Evolutionary conservation across 2,113 vertebrate species (phyloP), one percentile per base, ranked within the genome.

Genomic region (Chlamydotis undulata): DNA sequence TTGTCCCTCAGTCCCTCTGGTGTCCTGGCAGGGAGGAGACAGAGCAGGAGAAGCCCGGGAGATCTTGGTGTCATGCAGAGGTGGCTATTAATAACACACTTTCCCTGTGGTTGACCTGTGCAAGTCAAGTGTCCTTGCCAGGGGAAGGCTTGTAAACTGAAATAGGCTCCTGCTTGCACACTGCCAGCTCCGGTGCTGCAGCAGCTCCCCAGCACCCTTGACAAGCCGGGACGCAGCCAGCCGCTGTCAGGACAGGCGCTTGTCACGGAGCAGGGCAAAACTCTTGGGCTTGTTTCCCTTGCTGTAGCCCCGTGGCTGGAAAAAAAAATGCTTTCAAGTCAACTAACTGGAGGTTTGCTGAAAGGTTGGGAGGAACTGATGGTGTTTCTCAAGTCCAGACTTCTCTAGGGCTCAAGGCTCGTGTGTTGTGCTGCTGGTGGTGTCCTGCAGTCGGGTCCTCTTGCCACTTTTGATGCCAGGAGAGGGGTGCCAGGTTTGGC

Each of bases 271-370:
- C 63, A 86, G 59, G 41, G 37, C 1, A 0, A 80, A 88, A 45
- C 87, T 65, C 65, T 76, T 0, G 0, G 59, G 53, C 50, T 91
- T 0, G 0, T 76, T 95, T 93, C 61, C 74, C 45, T 64, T 68
- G 52, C 89, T 83, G 52, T 73, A 92, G 83, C 53, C 28, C 52
- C 1, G 15, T 87, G 69, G 53, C 56, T 91, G 93, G 93, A 95
- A 43, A 43, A 94, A 94, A 94, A 94, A 93, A 91, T 82, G 89
- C 57, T 93, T 96, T 93, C 93, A 93, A 94, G 49, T 80, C 23
- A 7, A 83, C 82, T 86, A 70, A 76, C 4, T 49, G 78, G 70
- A 95, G 63, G 22, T 82, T 94, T 92, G 57, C 37, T 91, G 59
- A 96, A 93, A 89, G 77, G 87, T 91, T 49, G 14, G 55, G 81